Percentiles rank a stretch among this genome's conserved stretches.
phyloP scores from a whole-genome alignment of 2,888 invertebrate genomes.

The Odontothrips loti region DNA sequence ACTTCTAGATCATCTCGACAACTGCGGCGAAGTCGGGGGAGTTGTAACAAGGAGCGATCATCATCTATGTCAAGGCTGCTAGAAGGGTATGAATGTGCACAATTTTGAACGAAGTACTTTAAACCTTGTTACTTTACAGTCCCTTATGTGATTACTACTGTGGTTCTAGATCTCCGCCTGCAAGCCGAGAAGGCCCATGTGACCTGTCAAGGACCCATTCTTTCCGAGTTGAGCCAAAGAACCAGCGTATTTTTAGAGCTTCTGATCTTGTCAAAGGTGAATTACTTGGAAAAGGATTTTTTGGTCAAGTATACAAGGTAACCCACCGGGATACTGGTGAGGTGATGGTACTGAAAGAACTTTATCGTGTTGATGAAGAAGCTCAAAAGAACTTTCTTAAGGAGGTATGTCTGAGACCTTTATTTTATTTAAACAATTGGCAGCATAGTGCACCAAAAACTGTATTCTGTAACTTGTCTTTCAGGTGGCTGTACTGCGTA shows the following conservation, averaged over 20 bases:
- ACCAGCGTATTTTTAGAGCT: constrained; percentile 80
- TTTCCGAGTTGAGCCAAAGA: constrained; percentile 67
- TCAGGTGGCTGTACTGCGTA: constrained; percentile 84
- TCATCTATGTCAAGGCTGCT: constrained; percentile 80
- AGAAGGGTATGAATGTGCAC: constrained; percentile 57
- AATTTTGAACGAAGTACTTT: too few relatives aligned
- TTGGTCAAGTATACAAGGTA: constrained; percentile 88
- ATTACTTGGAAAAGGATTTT: constrained; percentile 87
- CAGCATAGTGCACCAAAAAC: neutral
- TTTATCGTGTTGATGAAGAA: constrained; percentile 88
- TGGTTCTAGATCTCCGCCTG: constrained; percentile 39
- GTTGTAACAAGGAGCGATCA: constrained; percentile 64
- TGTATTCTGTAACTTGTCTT: constrained; percentile 34
- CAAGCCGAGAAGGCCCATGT: constrained; percentile 48
- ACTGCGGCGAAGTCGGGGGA: constrained; percentile 50
- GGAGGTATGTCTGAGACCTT: constrained; percentile 56
- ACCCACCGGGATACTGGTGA: constrained; percentile 86
- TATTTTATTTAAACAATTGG: neutral
- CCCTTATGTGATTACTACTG: neutral
- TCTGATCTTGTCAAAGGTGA: constrained; percentile 83
- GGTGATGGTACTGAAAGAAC: constrained; percentile 92
- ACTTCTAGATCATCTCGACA: constrained; percentile 52
- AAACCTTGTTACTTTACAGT: neutral
- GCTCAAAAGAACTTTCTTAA: constrained; percentile 92
- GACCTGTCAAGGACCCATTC: constrained; percentile 84